phyloP scores from a whole-genome alignment of 2,113 vertebrate species.

The Rhinopomastus cyanomelas region DNA sequence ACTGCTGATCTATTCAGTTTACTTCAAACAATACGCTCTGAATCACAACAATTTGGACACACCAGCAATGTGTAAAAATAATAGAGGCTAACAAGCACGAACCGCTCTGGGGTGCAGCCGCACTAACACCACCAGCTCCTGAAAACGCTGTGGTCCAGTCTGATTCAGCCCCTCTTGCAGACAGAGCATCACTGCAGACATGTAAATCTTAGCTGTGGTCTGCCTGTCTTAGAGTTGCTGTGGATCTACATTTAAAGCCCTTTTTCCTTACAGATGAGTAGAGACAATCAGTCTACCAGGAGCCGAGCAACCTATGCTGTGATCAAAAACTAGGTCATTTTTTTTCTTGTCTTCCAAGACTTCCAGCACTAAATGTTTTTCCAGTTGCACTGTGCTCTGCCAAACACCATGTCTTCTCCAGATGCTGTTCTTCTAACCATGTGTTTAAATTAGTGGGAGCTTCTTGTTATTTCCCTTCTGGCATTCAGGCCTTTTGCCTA shows the following conservation, averaged over 20 bases:
- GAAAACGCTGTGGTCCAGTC: background rate
- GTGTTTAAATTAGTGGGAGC: background rate
- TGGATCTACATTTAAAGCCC: background rate
- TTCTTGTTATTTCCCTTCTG: background rate
- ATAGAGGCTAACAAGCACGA: background rate
- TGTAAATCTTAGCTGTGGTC: background rate
- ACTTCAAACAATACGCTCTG: background rate
- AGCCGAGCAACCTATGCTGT: background rate
- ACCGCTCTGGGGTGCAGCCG: background rate
- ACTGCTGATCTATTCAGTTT: background rate
- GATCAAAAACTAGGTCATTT: background rate
- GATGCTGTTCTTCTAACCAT: background rate
- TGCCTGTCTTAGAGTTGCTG: background rate
- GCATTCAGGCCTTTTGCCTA: background rate
- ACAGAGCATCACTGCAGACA: background rate
- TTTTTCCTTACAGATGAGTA: background rate
- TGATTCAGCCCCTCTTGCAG: background rate
- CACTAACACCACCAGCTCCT: background rate
- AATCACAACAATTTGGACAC: background rate
- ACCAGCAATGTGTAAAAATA: background rate
- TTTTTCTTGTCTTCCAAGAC: conserved; percentile 22
- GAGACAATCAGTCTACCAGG: background rate
- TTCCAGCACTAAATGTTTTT: background rate
- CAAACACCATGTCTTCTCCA: conserved; percentile 15
- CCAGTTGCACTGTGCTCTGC: background rate